Percentiles rank a stretch among this genome's conserved stretches.
These are phyloP conservation scores for Escarpia spicata DNA, from an alignment of 2,888 invertebrate genomes.

Conservation along the genomic window DNA sequence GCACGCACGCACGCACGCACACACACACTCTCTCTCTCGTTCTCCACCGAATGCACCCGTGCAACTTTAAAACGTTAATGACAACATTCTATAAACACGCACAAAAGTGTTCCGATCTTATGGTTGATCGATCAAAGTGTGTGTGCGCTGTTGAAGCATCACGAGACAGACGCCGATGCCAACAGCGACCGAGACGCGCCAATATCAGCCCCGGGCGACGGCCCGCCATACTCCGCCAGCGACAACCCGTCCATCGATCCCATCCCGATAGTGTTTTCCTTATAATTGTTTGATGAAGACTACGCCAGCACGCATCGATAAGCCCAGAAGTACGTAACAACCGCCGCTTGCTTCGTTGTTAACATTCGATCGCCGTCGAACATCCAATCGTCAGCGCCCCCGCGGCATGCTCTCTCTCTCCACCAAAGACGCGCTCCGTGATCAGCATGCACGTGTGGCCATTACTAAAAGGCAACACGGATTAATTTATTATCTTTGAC, in stretches of 20 bases:
- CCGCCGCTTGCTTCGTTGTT: neutral
- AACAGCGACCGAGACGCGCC: neutral
- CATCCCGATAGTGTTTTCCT: neutral
- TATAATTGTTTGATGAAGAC: neutral
- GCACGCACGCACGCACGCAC: neutral
- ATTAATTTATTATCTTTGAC: neutral
- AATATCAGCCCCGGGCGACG: neutral
- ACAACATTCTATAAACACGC: neutral
- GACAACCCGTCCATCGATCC: neutral
- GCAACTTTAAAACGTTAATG: neutral
- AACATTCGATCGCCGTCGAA: neutral
- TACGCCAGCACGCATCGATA: neutral
- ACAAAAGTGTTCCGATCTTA: neutral
- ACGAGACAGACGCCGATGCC: neutral
- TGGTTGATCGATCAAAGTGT: neutral
- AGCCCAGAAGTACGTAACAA: neutral
- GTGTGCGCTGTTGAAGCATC: neutral
- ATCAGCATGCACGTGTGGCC: neutral
- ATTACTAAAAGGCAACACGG: neutral
- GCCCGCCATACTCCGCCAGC: neutral
- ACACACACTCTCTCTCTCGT: neutral
- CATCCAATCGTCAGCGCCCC: neutral
- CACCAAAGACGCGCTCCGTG: neutral
- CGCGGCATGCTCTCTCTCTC: neutral
- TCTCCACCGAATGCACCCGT: neutral